Evolutionary conservation across 2,113 vertebrate species (phyloP), one percentile per base, ranked within the genome.

Genomic region (Vombatus ursinus): DNA sequence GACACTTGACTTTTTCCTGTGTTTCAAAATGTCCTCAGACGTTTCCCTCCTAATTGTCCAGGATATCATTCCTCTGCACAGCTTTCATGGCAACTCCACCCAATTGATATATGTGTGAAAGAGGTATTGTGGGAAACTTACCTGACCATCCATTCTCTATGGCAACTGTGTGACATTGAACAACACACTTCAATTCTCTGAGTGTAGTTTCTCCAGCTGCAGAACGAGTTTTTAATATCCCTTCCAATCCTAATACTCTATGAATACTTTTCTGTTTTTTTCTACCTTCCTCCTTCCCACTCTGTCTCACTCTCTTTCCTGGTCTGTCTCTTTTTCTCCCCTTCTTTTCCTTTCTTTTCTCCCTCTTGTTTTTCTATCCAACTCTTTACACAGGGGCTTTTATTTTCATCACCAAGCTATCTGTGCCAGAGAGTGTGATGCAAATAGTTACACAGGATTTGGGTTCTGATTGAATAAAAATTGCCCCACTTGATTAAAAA

Each of bases 371-470:
- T 97, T 97, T 95, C 90, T 96, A 96, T 95, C 92, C 95, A 96
- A 95, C 93, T 84, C 95, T 96, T 68, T 49, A 98, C 97, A 98
- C 97, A 96, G 96, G 89, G 96, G 14, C 96, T 95, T 97, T 97
- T 96, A 93, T 98, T 98, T 96, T 93, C 96, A 94, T 92, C 95
- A 93, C 92, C 52, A 95, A 92, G 94, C 53, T 1, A 44, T 96
- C 52, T 93, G 89, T 96, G 97, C 97, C 97, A 97, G 96, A 5
- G 0, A 96, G 50, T 97, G 94, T 98, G 97, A 98, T 97, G 94
- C 92, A 98, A 98, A 98, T 97, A 97, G 97, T 97, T 89, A 98
- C 97, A 97, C 96, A 94, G 97, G 91, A 96, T 96, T 98, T 97
- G 94, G 96, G 97, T 97, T 96, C 93, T 95, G 93, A 97, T 94